Conservation (phyloP, 2,113 vertebrate genomes). For the Cyanoramphus novaezelandiae region DNA sequence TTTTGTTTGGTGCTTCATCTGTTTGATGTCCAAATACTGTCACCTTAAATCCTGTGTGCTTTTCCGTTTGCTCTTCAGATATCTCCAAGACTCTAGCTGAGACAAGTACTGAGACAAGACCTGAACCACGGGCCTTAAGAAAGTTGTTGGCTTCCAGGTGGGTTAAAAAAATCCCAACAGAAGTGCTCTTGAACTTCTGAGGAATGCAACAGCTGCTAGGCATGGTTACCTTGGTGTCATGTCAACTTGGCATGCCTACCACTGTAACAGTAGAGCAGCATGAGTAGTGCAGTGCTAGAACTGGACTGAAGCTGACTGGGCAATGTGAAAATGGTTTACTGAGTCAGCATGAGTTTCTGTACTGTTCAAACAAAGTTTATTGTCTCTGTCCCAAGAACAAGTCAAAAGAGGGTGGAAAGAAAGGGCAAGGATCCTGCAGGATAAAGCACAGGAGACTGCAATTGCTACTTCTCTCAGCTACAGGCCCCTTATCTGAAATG, state of each 20-base stretch:
- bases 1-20: background rate
- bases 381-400: background rate
- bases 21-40: background rate
- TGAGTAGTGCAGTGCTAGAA: background rate
- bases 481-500: background rate
- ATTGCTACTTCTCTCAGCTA: background rate
- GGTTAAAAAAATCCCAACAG: background rate
- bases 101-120: background rate
- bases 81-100: background rate
- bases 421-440: background rate
- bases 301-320: background rate
- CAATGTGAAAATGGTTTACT: background rate
- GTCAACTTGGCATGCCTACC: background rate
- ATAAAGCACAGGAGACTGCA: background rate
- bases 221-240: background rate
- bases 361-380: background rate
- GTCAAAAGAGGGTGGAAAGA: background rate
- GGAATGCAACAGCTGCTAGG: background rate
- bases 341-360: background rate
- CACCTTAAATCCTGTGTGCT: background rate
- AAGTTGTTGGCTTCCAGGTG: background rate
- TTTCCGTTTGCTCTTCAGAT: background rate
- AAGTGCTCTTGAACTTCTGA: background rate
- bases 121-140: background rate
- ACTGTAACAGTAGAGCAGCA: background rate